phyloP scores from a whole-genome alignment of 1,140 invertebrate species.

The Eumaeus atala region DNA sequence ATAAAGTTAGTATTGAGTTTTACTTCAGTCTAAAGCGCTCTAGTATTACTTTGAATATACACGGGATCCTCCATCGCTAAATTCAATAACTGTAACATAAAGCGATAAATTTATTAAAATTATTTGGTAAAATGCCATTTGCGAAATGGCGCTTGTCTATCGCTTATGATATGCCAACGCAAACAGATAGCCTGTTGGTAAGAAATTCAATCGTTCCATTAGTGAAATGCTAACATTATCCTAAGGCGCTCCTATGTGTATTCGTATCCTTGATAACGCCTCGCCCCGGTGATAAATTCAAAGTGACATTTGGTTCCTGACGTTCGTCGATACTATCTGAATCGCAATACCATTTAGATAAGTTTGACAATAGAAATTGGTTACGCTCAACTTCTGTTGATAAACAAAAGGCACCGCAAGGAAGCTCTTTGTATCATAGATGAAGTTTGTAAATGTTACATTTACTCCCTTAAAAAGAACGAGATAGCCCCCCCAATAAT shows the following conservation, averaged over 20 bases:
- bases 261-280: conserved; percentile 53
- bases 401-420: conserved; percentile 12
- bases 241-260: conserved; percentile 47
- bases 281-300: conserved; percentile 56
- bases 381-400: not conserved
- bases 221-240: conserved; percentile 49
- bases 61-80: too few relatives aligned
- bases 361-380: conserved; percentile 47
- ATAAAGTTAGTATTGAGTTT: too few relatives aligned
- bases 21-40: too few relatives aligned
- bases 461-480: too few relatives aligned
- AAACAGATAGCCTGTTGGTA: not conserved
- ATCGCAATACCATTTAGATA: conserved; percentile 61
- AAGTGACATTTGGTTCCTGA: conserved; percentile 56
- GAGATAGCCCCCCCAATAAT: too few relatives aligned
- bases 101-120: too few relatives aligned
- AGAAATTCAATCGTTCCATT: conserved; percentile 50
- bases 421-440: conserved; percentile 5
- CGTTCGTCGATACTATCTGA: conserved; percentile 49
- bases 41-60: too few relatives aligned
- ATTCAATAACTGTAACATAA: too few relatives aligned
- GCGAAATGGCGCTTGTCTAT: not conserved
- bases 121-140: too few relatives aligned
- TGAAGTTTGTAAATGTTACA: too few relatives aligned
- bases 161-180: not conserved